Evolutionary conservation across 2,888 invertebrate genomes (phyloP).

Genomic region (Cheilosia scutellata): DNA sequence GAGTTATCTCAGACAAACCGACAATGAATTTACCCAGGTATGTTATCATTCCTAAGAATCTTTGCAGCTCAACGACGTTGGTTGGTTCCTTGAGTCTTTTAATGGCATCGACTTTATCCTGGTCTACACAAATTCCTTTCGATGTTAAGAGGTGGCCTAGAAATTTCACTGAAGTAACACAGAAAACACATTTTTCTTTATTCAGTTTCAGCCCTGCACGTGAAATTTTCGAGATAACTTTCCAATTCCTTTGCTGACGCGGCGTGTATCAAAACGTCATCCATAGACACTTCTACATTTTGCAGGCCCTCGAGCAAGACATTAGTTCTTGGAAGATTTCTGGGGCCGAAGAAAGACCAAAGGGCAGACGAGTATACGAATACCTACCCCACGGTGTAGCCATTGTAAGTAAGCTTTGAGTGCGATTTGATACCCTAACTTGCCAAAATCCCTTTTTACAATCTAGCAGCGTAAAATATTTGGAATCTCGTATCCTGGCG

Average conservation of each 20-base stretch:
- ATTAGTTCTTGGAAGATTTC: conserved; percentile 17
- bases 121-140: conserved; percentile 8
- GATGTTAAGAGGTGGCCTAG: no score
- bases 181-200: background rate
- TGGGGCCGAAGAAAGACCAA: conserved; percentile 10
- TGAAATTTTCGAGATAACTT: conserved; percentile 4
- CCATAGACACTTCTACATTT: conserved; percentile 9
- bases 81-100: conserved; percentile 11
- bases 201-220: conserved; percentile 15
- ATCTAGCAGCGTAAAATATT: conserved; percentile 1
- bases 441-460: conserved; percentile 19
- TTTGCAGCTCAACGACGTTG: conserved; percentile 8
- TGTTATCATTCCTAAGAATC: no score
- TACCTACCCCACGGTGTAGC: conserved; percentile 16
- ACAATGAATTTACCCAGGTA: no score
- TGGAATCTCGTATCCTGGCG: conserved; percentile 11
- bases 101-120: conserved; percentile 8
- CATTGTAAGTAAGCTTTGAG: conserved; percentile 1
- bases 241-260: background rate
- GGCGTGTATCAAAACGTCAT: background rate
- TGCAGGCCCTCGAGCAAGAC: conserved; percentile 9
- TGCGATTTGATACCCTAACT: conserved; percentile 6
- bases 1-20: background rate
- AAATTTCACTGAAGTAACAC: no score
- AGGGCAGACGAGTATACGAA: conserved; percentile 10